phyloP scores from a whole-genome alignment of 2,113 vertebrate genomes.

The Noturus placidus region DNA sequence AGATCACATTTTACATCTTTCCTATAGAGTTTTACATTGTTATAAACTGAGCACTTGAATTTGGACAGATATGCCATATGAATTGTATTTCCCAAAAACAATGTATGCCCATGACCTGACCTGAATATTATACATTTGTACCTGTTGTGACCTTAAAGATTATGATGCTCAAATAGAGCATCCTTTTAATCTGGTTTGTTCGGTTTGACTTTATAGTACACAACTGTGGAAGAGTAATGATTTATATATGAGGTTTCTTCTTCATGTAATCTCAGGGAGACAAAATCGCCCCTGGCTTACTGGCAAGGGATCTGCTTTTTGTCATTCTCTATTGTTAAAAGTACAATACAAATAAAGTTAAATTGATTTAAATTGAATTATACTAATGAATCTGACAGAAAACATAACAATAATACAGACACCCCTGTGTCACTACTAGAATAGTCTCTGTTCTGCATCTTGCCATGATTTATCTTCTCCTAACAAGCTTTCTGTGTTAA shows the following conservation, averaged over 20 bases:
- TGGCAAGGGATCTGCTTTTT: not conserved
- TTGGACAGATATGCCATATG: not conserved
- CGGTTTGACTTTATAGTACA: not conserved
- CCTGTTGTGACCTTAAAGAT: not conserved
- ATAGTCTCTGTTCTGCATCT: not conserved
- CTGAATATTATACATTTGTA: not conserved
- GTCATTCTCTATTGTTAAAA: not conserved
- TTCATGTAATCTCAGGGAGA: not conserved
- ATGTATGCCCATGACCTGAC: not conserved
- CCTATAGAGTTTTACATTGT: not conserved
- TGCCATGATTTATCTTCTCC: constrained; percentile 35
- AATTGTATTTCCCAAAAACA: not conserved
- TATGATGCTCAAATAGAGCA: not conserved
- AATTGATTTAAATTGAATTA: not conserved
- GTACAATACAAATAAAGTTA: not conserved
- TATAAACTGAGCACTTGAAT: not conserved
- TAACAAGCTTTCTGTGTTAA: constrained; percentile 21
- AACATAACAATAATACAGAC: not conserved
- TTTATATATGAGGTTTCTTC: not conserved
- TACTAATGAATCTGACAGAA: not conserved
- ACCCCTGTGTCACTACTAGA: not conserved
- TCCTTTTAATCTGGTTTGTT: not conserved
- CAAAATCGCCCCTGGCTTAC: not conserved
- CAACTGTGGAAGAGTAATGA: not conserved
- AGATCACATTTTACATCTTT: not conserved